Base-by-base conservation (phyloP, 2,113 vertebrate species). In the Variabilichromis moorii region DNA sequence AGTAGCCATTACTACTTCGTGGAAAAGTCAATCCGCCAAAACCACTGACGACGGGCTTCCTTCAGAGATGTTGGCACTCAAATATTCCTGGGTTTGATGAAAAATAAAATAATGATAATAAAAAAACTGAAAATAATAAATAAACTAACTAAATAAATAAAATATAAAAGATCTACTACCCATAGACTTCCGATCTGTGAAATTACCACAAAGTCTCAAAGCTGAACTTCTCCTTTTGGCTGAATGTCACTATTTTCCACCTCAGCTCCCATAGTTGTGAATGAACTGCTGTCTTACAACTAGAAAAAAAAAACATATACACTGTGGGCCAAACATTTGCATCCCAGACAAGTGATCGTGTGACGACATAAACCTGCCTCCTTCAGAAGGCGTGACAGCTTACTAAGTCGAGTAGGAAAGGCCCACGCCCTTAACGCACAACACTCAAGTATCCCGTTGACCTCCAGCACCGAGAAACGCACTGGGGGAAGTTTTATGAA, bases 1-100 rank as follows among this genome's bases (percentile, higher is more conserved):
- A 55, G 95, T 94, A 85, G 96, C 96, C 97, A 98, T 97, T 86
- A 93, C 95, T 91, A 94, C 95, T 91, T 82, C 86, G 57, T 35
- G 16, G 24, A 14, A 82, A 55, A 92, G 87, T 82, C 59, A 83
- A 57, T 83, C 59, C 85, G 31, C 21, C 61, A 55, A 84, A 33
- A 57, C 53, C 86, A 33, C 80, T 55, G 61, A 88, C 45, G 26
- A 59, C 50, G 14, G 68, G 33, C 33, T 66, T 82, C 54, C 53
- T 31, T 50, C 21, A 17, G 57, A 85, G 82, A 84, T 50, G 40
- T 71, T 80, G 16, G n/a, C 6, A 79, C 37, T 50, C 37, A 45
- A 51, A 53, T 91, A 80, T 35, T 84, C 86, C 88, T 53, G 83
- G 42, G 79, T 31, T 86, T 63, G 76, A 37, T 14, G 4, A 28